Evolutionary conservation across 2,113 vertebrate species (phyloP), one percentile per base, ranked within the genome.

Genomic region (Todiramphus chloris): DNA sequence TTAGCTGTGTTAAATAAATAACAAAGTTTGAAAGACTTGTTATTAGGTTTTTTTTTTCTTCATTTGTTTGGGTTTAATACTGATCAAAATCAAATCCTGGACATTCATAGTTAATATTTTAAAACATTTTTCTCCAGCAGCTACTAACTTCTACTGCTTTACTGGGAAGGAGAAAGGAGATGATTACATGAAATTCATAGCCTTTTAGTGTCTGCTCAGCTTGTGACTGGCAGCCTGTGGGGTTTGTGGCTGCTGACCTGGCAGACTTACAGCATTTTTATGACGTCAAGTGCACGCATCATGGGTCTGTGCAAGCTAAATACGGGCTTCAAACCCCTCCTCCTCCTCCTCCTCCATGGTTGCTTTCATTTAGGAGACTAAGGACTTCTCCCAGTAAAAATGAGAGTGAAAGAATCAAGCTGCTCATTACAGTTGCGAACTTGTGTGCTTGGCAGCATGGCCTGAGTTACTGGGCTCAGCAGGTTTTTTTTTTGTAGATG

Each of bases 181-280:
- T 5, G 21, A 87, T 93, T 92, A 91, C 84, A 95, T 94, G 72
- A 93, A 95, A 96, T 95, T 93, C 83, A 64, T 48, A 84, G 87
- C 76, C 60, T 93, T 79, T 72, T 83, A 91, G 75, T 66, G 64
- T 74, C 63, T 76, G 87, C 64, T 85, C 69, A 68, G 79, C 68
- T 88, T 78, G 68, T 3, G 6, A 55, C 60, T 77, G 91, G 88
- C 91, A 95, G 90, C 63, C 21, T 90, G 77, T 82, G 46, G 68
- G 82, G 89, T 51, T 97, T 93, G 86, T 97, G 58, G 75, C 89
- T 94, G 89, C 81, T 96, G 96, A 79, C 80, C 94, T 89, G 90
- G 91, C 87, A 96, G 76, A 44, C 69, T 75, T 68, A 59, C 20
- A 73, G 73, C 43, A 31, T 93, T 87, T 83, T 87, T 81, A 63